Evolutionary conservation across 23 tunicate species (phyloP), one percentile per base, ranked within the genome.

Genomic region (Pegea sp.): DNA sequence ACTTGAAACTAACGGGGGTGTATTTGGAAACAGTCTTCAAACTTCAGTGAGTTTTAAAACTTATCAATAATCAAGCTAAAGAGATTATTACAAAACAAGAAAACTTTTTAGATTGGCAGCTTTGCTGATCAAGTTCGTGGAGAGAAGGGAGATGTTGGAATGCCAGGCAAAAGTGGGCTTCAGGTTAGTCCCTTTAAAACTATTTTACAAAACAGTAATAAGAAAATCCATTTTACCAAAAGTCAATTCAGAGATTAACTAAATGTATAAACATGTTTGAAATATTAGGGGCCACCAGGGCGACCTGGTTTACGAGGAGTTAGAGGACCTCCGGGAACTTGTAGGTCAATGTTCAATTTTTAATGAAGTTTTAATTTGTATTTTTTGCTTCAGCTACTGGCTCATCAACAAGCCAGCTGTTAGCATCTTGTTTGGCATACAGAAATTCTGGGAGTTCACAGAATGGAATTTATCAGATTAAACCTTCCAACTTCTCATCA

Each of bases 211-310:
- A 20, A 20, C 7, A 51, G 20, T 51, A 13, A 16, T 51, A 7
- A 13, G 19, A 13, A 16, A 13, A 25, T 56, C 16, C 46, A 38
- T 38, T 38, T 38, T 38, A n/a, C n/a, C n/a, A n/a, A n/a, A n/a
- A n/a, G n/a, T n/a, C n/a, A n/a, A n/a, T n/a, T n/a, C n/a, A n/a
- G n/a, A n/a, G n/a, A n/a, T n/a, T n/a, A n/a, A n/a, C n/a, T n/a
- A n/a, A n/a, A n/a, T n/a, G n/a, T n/a, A n/a, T n/a, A n/a, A n/a
- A n/a, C n/a, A n/a, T n/a, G n/a, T n/a, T n/a, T n/a, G n/a, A n/a
- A n/a, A n/a, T n/a, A n/a, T n/a, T n/a, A 68, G 84, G 95, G 95
- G 18, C 61, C 65, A 23, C 76, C 71, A 44, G 93, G 93, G 3
- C 56, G 26, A 24, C 65, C 55, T 18, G 93, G 93, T 24, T 28